Evolutionary conservation across 2,113 vertebrate genomes (phyloP).

Genomic region (Prunella himalayana): DNA sequence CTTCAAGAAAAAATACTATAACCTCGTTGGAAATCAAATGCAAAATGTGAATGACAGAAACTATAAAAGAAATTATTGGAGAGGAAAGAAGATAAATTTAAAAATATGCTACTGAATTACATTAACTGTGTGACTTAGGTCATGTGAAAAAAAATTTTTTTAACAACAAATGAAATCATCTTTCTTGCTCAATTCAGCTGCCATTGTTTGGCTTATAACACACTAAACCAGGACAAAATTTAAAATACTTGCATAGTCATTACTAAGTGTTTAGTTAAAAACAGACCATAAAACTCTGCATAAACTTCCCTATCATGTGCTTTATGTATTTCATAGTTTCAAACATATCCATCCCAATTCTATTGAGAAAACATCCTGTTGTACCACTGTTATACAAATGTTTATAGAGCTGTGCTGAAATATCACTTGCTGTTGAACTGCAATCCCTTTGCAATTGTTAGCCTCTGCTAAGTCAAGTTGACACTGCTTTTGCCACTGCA

Average conservation of each 20-base stretch:
- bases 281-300: neutral
- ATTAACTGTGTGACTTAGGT: neutral
- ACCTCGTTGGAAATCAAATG: neutral
- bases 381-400: neutral
- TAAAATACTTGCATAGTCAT: neutral
- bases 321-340: neutral
- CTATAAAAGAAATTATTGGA: neutral
- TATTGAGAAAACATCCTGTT: neutral
- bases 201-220: neutral
- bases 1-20: neutral
- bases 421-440: neutral
- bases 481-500: neutral
- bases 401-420: neutral
- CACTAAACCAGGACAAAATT: neutral
- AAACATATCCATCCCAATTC: neutral
- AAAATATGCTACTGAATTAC: neutral
- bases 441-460: neutral
- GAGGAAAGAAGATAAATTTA: neutral
- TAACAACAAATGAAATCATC: constrained; percentile 13
- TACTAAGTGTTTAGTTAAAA: neutral
- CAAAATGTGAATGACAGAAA: neutral
- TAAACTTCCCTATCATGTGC: neutral
- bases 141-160: neutral
- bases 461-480: neutral
- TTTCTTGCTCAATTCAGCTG: neutral